Evolutionary conservation across 2,888 invertebrate genomes (phyloP).

Genomic region (Ptychoptera contaminata): DNA sequence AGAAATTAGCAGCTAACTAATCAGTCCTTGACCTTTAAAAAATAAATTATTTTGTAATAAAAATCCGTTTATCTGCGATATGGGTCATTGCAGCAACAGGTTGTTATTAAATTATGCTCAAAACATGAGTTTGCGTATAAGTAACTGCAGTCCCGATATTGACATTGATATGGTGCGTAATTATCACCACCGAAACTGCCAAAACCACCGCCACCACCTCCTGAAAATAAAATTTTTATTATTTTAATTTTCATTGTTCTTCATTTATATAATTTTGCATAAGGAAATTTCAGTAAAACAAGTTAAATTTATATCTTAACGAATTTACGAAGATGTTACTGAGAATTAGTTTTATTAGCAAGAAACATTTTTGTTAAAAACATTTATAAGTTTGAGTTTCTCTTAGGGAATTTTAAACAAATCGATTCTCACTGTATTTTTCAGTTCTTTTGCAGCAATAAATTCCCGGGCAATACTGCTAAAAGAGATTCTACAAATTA

Average conservation of each 20-base stretch:
- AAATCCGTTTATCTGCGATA: conserved; percentile 12
- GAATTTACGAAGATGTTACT: background rate
- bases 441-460: no score
- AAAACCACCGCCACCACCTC: conserved; percentile 20
- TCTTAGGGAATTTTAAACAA: no score
- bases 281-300: background rate
- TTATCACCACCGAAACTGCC: no score
- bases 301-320: background rate
- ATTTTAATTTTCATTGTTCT: conserved; percentile 1
- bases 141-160: conserved; percentile 50
- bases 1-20: background rate
- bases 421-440: no score
- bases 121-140: conserved; percentile 58
- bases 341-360: no score
- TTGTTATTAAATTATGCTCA: conserved; percentile 54
- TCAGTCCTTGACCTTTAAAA: background rate
- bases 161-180: conserved; percentile 40
- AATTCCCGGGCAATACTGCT: no score
- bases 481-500: no score
- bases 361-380: no score
- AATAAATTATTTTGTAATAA: no score
- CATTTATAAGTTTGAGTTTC: no score
- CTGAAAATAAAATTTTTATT: conserved; percentile 16
- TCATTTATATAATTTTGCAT: no score
- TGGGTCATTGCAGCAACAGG: conserved; percentile 54